Evolutionary conservation across 2,113 vertebrate genomes (phyloP).

Genomic region (Prunella fulvescens): DNA sequence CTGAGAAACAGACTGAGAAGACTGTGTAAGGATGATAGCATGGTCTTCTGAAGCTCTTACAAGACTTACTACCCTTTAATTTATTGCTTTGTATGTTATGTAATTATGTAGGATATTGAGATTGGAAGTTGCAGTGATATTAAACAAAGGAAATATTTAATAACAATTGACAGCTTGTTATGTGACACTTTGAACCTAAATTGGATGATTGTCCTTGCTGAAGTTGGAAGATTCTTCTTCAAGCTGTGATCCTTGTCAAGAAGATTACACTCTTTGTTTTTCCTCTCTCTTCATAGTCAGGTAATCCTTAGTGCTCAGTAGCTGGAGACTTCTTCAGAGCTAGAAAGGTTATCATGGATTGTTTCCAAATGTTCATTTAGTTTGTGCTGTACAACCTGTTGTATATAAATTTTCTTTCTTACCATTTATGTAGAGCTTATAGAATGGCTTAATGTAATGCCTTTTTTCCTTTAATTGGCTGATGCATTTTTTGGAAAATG

Average conservation of each 20-base stretch:
- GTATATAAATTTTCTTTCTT: neutral
- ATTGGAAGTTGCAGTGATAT: neutral
- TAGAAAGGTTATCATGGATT: neutral
- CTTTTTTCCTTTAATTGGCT: neutral
- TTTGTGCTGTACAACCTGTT: neutral
- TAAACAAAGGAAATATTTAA: neutral
- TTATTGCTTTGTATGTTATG: neutral
- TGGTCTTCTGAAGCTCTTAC: neutral
- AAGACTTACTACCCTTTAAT: neutral
- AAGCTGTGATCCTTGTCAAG: neutral
- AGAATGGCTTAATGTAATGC: neutral
- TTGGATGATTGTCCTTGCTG: neutral
- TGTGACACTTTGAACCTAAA: neutral
- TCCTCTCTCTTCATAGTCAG: neutral
- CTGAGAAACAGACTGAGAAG: neutral
- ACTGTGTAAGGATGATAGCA: neutral
- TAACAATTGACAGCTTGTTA: neutral
- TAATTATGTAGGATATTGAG: neutral
- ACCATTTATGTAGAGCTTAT: neutral
- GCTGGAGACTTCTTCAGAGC: neutral
- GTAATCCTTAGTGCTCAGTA: neutral
- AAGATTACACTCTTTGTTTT: neutral
- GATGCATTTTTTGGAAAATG: neutral
- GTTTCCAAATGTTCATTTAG: neutral
- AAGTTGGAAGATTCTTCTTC: neutral